phyloP scores from a whole-genome alignment of 2,888 invertebrate species.

The Halocaridina rubra region DNA sequence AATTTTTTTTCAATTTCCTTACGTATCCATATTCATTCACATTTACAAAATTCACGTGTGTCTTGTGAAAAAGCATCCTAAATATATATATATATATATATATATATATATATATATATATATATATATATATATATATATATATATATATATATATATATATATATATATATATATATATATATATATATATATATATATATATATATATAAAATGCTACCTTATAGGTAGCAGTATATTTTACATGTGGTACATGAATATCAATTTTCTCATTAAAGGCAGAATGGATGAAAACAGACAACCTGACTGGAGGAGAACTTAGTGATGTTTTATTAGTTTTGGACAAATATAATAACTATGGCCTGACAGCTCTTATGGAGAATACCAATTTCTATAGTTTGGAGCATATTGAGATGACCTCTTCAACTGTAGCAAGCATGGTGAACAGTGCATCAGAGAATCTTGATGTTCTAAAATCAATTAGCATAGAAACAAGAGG shows the following conservation, averaged over 20 bases:
- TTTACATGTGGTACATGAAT: not conserved
- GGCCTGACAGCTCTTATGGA: not conserved
- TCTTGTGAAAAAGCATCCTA: too few species aligned
- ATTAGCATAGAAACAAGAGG: not conserved
- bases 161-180: not conserved
- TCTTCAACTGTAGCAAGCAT: not conserved
- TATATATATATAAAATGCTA: not conserved
- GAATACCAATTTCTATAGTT: not conserved
- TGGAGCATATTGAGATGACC: not conserved
- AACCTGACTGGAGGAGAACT: not conserved
- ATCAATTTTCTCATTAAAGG: not conserved
- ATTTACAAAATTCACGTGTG: too few species aligned
- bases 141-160: not conserved
- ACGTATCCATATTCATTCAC: too few species aligned
- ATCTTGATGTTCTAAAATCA: not conserved
- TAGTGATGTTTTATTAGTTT: not conserved
- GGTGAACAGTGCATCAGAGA: not conserved
- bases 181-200: not conserved
- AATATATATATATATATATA: not conserved
- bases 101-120: not conserved
- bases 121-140: not conserved
- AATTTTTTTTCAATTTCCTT: too few species aligned
- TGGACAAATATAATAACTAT: conserved; percentile 2
- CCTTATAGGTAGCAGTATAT: not conserved
- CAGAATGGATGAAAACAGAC: not conserved